These are phyloP conservation scores for Polydrusus pterygomalis DNA, from an alignment of 2,888 invertebrate species.

Conservation along the genomic window DNA sequence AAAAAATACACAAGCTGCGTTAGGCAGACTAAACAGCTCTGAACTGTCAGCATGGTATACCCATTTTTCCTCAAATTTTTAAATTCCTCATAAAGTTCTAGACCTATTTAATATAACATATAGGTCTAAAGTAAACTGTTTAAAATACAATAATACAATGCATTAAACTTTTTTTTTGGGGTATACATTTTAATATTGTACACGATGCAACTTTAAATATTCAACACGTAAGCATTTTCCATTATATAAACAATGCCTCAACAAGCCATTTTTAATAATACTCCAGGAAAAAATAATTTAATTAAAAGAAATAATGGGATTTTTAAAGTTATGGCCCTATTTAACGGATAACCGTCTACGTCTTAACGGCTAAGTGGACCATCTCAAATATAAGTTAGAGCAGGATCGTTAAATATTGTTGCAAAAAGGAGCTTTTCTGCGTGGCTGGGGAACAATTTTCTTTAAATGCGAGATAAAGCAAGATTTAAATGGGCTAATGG, in stretches of 20 bases:
- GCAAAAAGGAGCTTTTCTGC: constrained; percentile 63
- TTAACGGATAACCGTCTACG: neutral
- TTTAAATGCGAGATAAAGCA: constrained; percentile 11
- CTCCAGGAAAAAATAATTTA: constrained; percentile 5
- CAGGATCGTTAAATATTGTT: constrained; percentile 69
- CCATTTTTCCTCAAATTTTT: too few species aligned
- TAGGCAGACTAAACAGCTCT: too few species aligned
- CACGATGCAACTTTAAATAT: too few species aligned
- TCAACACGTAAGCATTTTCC: neutral
- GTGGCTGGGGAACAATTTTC: constrained; percentile 18
- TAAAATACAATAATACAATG: too few species aligned
- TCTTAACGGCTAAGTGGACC: constrained; percentile 65
- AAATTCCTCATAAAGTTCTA: too few species aligned
- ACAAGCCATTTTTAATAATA: constrained; percentile 2
- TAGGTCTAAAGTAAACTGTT: too few species aligned
- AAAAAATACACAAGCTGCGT: too few species aligned
- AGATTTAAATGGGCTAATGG: constrained; percentile 20
- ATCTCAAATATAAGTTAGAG: constrained; percentile 70
- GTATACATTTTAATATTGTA: too few species aligned
- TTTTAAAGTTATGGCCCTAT: constrained; percentile 1
- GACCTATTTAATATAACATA: too few species aligned
- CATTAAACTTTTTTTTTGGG: neutral
- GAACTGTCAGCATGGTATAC: too few species aligned
- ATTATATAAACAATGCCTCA: neutral
- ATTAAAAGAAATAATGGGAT: constrained; percentile 13